Conservation (phyloP, 1,140 invertebrate genomes). For the Battus philenor region DNA sequence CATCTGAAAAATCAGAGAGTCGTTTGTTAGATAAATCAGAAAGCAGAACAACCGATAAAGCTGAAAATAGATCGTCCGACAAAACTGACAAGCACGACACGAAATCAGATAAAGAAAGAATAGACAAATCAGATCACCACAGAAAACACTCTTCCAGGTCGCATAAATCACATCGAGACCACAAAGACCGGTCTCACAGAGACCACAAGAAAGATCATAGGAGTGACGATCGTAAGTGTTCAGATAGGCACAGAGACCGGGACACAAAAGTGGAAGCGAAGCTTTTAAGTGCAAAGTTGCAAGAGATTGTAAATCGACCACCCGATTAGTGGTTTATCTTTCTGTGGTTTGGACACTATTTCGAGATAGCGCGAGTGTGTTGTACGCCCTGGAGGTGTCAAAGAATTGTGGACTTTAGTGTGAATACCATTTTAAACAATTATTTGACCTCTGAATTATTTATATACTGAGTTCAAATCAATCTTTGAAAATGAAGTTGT, state of each 20-base stretch:
- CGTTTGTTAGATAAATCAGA: slow-evolving; percentile 15
- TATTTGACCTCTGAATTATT: no score
- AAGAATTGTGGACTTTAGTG: slow-evolving; percentile 6
- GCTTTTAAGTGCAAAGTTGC: slow-evolving; percentile 44
- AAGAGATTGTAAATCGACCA: slow-evolving; percentile 46
- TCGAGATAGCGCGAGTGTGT: slow-evolving; percentile 19
- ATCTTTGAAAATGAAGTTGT: no score
- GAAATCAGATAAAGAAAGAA: slow-evolving; percentile 16
- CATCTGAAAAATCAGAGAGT: not conserved
- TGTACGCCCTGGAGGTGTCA: not conserved
- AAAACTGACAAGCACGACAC: no score
- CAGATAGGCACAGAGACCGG: slow-evolving; percentile 41
- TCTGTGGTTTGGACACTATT: slow-evolving; percentile 1
- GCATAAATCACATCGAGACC: slow-evolving; percentile 46
- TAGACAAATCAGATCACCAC: slow-evolving; percentile 45
- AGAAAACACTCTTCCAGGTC: slow-evolving; percentile 48
- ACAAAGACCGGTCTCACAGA: slow-evolving; percentile 45
- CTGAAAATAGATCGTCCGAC: slow-evolving; percentile 15
- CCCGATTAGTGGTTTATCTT: slow-evolving; percentile 43
- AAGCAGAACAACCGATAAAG: slow-evolving; percentile 12
- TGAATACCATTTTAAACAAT: not conserved
- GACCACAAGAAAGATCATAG: slow-evolving; percentile 51
- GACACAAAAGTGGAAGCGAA: slow-evolving; percentile 22
- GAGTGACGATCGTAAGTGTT: slow-evolving; percentile 39
- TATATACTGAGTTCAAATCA: no score